phyloP scores from a whole-genome alignment of 2,888 invertebrate species.

The Trichogramma evanescens region DNA sequence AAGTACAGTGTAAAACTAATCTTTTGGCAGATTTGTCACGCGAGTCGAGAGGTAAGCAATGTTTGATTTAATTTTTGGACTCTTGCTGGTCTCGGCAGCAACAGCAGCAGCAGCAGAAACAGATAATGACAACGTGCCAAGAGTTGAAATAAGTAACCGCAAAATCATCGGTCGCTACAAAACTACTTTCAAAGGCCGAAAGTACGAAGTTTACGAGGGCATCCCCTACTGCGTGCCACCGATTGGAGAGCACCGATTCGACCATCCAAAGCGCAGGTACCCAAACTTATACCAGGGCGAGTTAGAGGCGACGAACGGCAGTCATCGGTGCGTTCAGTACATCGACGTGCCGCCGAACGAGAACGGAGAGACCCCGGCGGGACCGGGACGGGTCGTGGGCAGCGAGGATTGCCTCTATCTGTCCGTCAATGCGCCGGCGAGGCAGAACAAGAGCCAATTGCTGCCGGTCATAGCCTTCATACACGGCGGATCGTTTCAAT shows the following conservation, averaged over 20 bases:
- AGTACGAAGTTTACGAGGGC: slow-evolving; percentile 2
- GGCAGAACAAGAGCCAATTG: slow-evolving; percentile 1
- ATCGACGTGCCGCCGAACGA: slow-evolving; percentile 16
- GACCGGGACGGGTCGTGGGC: slow-evolving; percentile 27
- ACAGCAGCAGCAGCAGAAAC: too few relatives aligned
- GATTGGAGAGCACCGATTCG: neutral
- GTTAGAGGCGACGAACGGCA: slow-evolving; percentile 30
- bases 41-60: too few relatives aligned
- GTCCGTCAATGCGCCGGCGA: slow-evolving; percentile 32
- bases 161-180: slow-evolving; percentile 1
- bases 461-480: slow-evolving; percentile 19
- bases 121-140: too few relatives aligned
- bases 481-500: slow-evolving; percentile 44
- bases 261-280: neutral
- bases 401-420: slow-evolving; percentile 36
- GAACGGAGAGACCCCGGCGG: slow-evolving; percentile 1
- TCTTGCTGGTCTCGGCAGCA: too few relatives aligned
- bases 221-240: slow-evolving; percentile 10
- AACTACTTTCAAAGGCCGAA: neutral
- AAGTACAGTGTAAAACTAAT: too few relatives aligned
- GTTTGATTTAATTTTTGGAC: too few relatives aligned
- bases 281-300: slow-evolving; percentile 18
- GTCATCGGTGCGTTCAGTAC: slow-evolving; percentile 32
- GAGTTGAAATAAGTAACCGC: neutral
- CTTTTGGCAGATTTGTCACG: too few relatives aligned